Percentiles rank a stretch among this genome's conserved stretches.
phyloP scores from a whole-genome alignment of 1,140 invertebrate genomes.

The Grapholita molesta region DNA sequence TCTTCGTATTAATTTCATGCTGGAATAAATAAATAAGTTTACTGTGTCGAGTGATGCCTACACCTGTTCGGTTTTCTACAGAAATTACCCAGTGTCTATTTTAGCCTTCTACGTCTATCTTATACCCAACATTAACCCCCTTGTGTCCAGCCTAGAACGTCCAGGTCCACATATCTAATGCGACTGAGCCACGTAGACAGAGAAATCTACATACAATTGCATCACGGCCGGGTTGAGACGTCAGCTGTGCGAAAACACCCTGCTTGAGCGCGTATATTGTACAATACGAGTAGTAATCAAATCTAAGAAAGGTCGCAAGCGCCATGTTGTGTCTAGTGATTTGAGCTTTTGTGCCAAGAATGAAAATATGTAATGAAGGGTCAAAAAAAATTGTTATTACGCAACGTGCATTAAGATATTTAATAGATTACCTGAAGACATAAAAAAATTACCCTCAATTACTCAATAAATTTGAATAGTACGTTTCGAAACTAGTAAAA shows the following conservation, averaged over 20 bases:
- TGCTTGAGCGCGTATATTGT: neutral
- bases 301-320: neutral
- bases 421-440: neutral
- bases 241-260: slow-evolving; percentile 24
- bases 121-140: neutral
- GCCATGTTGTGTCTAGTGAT: neutral
- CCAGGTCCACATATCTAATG: neutral
- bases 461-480: too few relatives aligned
- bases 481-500: too few relatives aligned
- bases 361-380: neutral
- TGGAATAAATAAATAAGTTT: too few relatives aligned
- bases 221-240: neutral
- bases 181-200: neutral
- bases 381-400: neutral
- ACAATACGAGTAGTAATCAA: neutral
- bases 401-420: neutral
- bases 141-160: neutral
- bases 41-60: too few relatives aligned
- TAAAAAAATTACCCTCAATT: too few relatives aligned
- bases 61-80: too few relatives aligned
- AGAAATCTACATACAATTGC: neutral
- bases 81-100: neutral
- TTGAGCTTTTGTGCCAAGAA: neutral
- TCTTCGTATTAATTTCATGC: too few relatives aligned
- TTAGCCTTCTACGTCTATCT: neutral